phyloP scores from a whole-genome alignment of 2,113 vertebrate species.

The Lampris megalopsis region DNA sequence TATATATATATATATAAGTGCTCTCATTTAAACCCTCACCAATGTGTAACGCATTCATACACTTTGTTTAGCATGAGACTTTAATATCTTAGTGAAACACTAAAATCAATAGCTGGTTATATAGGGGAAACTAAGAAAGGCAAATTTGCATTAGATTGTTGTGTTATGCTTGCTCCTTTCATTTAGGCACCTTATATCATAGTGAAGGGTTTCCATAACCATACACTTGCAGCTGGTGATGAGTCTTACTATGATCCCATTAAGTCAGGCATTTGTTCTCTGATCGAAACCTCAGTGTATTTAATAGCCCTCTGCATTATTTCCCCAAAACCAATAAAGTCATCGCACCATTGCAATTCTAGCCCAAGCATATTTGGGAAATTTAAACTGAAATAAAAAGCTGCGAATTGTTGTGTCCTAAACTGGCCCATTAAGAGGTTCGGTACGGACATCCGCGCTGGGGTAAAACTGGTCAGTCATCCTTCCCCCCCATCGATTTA shows the following conservation, averaged over 20 bases:
- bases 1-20: too few relatives aligned
- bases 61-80: too few relatives aligned
- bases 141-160: not conserved
- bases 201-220: not conserved
- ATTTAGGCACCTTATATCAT: not conserved
- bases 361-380: too few relatives aligned
- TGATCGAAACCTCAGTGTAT: slow-evolving; percentile 1
- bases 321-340: not conserved
- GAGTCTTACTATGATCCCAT: not conserved
- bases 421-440: slow-evolving; percentile 7
- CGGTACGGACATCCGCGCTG: not conserved
- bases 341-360: not conserved
- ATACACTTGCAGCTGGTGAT: not conserved
- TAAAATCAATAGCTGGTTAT: not conserved
- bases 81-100: too few relatives aligned
- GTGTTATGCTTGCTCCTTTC: not conserved
- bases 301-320: not conserved
- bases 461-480: not conserved
- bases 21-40: not conserved
- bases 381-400: not conserved
- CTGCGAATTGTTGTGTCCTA: slow-evolving; percentile 18
- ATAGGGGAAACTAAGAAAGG: too few relatives aligned
- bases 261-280: not conserved
- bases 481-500: not conserved
- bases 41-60: too few relatives aligned